Evolutionary conservation across 2,888 invertebrate genomes (phyloP).

Genomic region (Drosophila multiciliata): DNA sequence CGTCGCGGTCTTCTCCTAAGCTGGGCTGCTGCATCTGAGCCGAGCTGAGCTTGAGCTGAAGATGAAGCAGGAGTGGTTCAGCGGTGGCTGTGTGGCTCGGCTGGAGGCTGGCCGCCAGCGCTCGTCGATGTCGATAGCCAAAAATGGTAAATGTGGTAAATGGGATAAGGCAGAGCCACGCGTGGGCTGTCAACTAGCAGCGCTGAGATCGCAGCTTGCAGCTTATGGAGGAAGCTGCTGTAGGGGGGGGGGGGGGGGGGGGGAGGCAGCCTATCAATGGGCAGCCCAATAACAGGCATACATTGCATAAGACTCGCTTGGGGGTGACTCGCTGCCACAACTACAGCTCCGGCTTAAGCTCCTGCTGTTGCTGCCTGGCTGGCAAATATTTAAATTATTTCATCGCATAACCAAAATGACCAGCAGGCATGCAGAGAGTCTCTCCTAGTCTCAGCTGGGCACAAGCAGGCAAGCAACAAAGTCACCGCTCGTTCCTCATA

Average conservation of each 20-base stretch:
- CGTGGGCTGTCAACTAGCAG: conserved; percentile 75
- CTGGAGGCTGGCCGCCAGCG: conserved; percentile 72
- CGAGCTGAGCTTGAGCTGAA: conserved; percentile 46
- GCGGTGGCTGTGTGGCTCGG: conserved; percentile 34
- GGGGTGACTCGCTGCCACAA: conserved; percentile 57
- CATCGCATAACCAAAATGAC: conserved; percentile 78
- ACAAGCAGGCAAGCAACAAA: conserved; percentile 8
- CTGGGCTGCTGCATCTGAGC: conserved; percentile 60
- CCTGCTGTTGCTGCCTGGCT: conserved; percentile 54
- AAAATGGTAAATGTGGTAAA: conserved; percentile 81
- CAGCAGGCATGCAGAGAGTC: conserved; percentile 65
- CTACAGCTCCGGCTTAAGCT: conserved; percentile 10
- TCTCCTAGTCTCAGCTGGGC: conserved; percentile 7
- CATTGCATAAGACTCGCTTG: conserved; percentile 74
- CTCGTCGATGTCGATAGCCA: conserved; percentile 77
- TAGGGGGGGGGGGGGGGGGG: not conserved
- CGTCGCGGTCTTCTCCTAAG: conserved; percentile 36
- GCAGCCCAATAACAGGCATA: conserved; percentile 40
- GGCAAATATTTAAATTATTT: conserved; percentile 79
- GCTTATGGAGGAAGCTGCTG: conserved; percentile 2
- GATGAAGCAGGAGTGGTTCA: conserved; percentile 73
- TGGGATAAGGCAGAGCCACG: conserved; percentile 79
- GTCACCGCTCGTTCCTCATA: conserved; percentile 58
- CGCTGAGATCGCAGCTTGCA: conserved; percentile 16
- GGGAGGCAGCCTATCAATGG: conserved; percentile 32